Evolutionary conservation across 2,888 invertebrate genomes (phyloP).

Genomic region (Melinopterus prodromus): DNA sequence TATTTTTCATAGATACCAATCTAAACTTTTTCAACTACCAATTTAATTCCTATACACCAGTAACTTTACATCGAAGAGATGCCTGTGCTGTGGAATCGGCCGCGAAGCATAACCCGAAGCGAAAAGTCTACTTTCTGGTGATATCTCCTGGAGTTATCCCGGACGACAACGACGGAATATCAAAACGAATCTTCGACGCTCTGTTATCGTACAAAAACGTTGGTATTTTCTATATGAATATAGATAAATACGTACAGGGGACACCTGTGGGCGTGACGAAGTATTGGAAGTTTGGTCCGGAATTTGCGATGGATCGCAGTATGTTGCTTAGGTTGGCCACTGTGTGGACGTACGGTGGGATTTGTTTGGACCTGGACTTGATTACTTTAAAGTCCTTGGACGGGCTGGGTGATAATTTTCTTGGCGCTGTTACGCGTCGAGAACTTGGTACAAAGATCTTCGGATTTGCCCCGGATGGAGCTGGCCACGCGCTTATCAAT

Average conservation of each 20-base stretch:
- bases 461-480: constrained; percentile 64
- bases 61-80: constrained; percentile 60
- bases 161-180: constrained; percentile 40
- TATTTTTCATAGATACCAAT: neutral
- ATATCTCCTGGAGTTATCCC: constrained; percentile 59
- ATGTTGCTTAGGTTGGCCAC: constrained; percentile 72
- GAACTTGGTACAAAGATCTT: constrained; percentile 74
- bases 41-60: neutral
- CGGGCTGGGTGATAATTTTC: constrained; percentile 66
- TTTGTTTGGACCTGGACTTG: constrained; percentile 79
- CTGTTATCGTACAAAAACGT: constrained; percentile 63
- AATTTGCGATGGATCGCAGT: constrained; percentile 65
- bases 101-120: constrained; percentile 67
- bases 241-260: constrained; percentile 62
- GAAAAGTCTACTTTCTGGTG: constrained; percentile 66
- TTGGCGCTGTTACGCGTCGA: constrained; percentile 67
- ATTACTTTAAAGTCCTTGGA: constrained; percentile 70
- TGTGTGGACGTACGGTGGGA: constrained; percentile 79
- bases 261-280: constrained; percentile 65
- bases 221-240: constrained; percentile 62
- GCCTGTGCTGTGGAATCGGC: constrained; percentile 77
- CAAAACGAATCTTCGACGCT: constrained; percentile 55
- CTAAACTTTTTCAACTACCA: neutral
- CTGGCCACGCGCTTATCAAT: constrained; percentile 61
- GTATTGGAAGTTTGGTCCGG: constrained; percentile 63